Evolutionary conservation across 2,888 invertebrate genomes (phyloP), one percentile per base, ranked within the genome.

Genomic region (Rambutsinella grinnellia): DNA sequence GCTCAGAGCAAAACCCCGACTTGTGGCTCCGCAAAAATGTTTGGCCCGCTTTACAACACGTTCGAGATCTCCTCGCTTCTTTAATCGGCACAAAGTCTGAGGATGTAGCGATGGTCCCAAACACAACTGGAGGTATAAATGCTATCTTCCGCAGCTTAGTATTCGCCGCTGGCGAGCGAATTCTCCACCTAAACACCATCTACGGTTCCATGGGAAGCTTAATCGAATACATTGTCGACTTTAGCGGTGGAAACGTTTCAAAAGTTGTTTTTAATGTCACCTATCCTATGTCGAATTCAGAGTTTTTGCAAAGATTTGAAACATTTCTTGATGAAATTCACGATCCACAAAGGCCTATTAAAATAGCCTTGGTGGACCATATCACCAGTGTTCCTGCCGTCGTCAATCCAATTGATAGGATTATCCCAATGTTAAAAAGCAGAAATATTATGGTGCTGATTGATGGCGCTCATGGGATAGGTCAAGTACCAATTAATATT

Each of bases 401-500:
- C 1, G 58, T 80, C 0, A 26, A 57, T 21, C 82, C 80, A 2
- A 79, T 82, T 15, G 76, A 80, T 0, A n/a, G 51, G 17, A 36
- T 82, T 0, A 82, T 80, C 19, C 79, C 82, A 0, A 49, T 80
- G 36, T 28, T 80, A 2, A 72, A 78, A 21, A n/a, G 19, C 13
- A 53, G 69, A 1, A 72, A 72, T 10, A 80, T 82, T 21, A 15
- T 44, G 0, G 76, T 71, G 17, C 46, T 82, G 15, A 78, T 82
- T 15, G 82, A 82, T 56, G 82, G 82, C 1, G 82, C 82, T 44
- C 82, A 82, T 63, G 80, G 79, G 3, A 67, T 82, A 23, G 82
- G 82, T 6, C 80, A 80, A 19, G 57, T 82, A 17, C 78, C 79
- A 0, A 61, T 82, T 3, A 62, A 82, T 60, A 24, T 82, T 2